phyloP scores from a whole-genome alignment of 1,140 invertebrate species.

The Tachypleus tridentatus region DNA sequence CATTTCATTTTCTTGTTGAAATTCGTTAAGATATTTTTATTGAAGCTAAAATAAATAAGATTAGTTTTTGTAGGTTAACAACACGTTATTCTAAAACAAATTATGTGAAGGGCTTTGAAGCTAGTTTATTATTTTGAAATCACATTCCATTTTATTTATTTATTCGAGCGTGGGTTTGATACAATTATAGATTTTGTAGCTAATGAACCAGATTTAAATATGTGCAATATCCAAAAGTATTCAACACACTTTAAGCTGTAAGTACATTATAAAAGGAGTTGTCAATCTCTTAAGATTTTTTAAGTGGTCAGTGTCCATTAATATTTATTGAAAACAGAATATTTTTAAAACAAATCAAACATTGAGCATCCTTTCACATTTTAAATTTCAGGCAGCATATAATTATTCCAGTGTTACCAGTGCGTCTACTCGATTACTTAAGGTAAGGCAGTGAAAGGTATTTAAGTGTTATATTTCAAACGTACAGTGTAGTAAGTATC shows the following conservation, averaged over 20 bases:
- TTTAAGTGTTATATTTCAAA: too few species aligned
- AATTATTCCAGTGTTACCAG: conserved; percentile 85
- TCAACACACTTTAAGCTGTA: background rate
- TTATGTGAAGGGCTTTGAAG: too few species aligned
- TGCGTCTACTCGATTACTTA: conserved; percentile 76
- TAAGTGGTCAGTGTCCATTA: background rate
- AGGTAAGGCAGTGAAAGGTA: conserved; percentile 24
- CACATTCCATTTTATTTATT: too few species aligned
- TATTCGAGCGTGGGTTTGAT: too few species aligned
- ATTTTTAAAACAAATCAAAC: background rate
- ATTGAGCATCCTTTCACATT: background rate
- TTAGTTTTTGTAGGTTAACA: too few species aligned
- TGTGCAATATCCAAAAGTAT: background rate
- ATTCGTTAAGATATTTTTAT: too few species aligned
- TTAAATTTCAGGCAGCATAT: conserved; percentile 65
- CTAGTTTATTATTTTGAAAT: too few species aligned
- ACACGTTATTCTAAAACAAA: too few species aligned
- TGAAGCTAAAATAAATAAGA: too few species aligned
- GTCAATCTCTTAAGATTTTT: background rate
- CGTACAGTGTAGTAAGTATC: too few species aligned
- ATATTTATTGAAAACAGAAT: background rate
- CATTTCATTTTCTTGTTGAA: too few species aligned
- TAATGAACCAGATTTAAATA: background rate
- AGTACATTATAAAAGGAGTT: background rate
- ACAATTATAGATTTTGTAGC: background rate